A percentile compares a stretch with the other conserved stretches of the same genome.
Evolutionary conservation across 2,113 vertebrate species (phyloP).

Genomic region (Eulemur rufifrons): DNA sequence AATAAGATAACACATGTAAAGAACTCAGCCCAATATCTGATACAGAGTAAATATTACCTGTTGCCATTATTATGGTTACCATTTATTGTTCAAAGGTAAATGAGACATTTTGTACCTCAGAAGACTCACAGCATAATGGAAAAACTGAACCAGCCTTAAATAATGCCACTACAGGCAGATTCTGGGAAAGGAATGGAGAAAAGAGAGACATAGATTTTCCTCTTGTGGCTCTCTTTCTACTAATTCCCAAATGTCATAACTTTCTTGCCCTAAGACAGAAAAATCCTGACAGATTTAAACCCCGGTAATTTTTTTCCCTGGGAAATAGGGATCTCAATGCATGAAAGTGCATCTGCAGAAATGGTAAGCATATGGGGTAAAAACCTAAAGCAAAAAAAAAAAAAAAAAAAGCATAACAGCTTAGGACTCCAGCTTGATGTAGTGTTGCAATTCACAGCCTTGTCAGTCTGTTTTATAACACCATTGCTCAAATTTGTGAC

Average conservation of each 20-base stretch:
- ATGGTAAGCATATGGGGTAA: conserved; percentile 67
- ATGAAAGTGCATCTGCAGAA: conserved; percentile 40
- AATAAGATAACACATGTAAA: neutral
- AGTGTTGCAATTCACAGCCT: conserved; percentile 71
- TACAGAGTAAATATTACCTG: neutral
- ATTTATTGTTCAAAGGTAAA: conserved; percentile 29
- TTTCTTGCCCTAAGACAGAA: neutral
- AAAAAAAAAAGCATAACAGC: conserved; percentile 50
- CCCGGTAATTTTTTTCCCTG: neutral
- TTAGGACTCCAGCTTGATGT: conserved; percentile 74
- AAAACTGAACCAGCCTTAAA: conserved; percentile 27
- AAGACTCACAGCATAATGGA: neutral
- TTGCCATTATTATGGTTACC: neutral
- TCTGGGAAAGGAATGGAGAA: neutral
- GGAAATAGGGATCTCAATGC: conserved; percentile 42
- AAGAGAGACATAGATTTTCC: neutral
- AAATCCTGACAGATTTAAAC: conserved; percentile 46
- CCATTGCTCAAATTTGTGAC: conserved; percentile 78
- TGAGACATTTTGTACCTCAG: neutral
- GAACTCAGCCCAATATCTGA: neutral
- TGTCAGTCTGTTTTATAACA: conserved; percentile 80
- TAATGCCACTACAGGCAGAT: neutral
- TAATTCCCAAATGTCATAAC: conserved; percentile 8
- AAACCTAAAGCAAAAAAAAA: conserved; percentile 44
- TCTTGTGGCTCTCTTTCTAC: neutral